Base-by-base conservation (phyloP, 2,888 invertebrate species). In the Uloborus plumipes region DNA sequence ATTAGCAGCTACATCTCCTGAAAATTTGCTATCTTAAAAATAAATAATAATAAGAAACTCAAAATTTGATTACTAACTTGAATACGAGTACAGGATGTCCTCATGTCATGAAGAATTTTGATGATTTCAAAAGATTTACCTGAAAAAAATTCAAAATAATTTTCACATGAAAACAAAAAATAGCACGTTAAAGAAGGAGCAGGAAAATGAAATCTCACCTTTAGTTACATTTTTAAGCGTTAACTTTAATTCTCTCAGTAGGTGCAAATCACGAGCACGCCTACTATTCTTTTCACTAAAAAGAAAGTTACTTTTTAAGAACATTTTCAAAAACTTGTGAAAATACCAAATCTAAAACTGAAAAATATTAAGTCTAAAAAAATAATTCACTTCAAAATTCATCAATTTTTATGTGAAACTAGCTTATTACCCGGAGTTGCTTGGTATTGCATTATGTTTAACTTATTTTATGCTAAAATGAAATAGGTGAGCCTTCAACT, bases 261-360 rank as follows among this genome's bases (percentile, higher is more conserved):
- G 90, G 89, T 97, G 96, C 73, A 97, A 91, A 89, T 98, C 98
- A 86, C 95, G 92, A 0, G 96, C 94, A 87, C 94, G 92, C 87
- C 94, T 94, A 79, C 95, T 96, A 89, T 95, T 95, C 88, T 94
- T 94, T 86, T 94, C 96, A 88, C 94, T 94, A 86, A 39, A 87
- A 86, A 73, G 81, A 76, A 39, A 77, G 84, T 55, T 6, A 55
- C 16, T 53, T 18, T 70, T 53, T 59, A 59, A 59, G 3, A 55
- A 2, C 2, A 15, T 55, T n/a, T 18, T 55, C 18, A 9, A 55
- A 55, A 55, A 39, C 39, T 39, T 39, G 9, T 39, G 39, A 39
- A 39, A 39, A 9, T 39, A 39, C 3, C 9, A 9, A 39, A 39
- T 39, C 3, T 9, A 39, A 39, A 1, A 39, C 9, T 39, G 39